Conservation (phyloP, 2,888 invertebrate genomes). For the Erannis defoliaria region DNA sequence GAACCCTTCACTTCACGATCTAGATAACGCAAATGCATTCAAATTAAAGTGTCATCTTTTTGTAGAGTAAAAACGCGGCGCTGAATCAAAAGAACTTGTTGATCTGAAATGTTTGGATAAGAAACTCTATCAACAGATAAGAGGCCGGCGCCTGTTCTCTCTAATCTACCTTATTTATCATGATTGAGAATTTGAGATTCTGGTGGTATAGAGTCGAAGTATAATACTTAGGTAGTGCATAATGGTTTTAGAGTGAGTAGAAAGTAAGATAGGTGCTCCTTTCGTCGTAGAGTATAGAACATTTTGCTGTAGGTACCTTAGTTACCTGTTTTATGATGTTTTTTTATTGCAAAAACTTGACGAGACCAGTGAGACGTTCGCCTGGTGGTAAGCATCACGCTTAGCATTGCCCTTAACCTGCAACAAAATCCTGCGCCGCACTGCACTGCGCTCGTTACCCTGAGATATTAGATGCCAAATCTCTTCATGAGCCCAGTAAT, state of each 20-base stretch:
- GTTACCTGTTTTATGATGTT: too few species aligned
- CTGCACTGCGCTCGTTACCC: too few species aligned
- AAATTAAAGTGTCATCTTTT: conserved; percentile 13
- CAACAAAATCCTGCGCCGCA: too few species aligned
- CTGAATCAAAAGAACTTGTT: conserved; percentile 12
- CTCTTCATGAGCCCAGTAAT: too few species aligned
- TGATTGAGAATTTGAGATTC: conserved; percentile 2
- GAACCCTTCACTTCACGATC: background rate
- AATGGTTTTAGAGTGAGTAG: background rate
- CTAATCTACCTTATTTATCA: conserved; percentile 25
- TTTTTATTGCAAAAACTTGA: too few species aligned
- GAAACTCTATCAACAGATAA: conserved; percentile 31
- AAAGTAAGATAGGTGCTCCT: background rate
- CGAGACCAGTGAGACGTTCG: too few species aligned
- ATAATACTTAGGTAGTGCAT: background rate
- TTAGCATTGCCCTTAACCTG: too few species aligned
- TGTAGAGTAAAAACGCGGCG: conserved; percentile 4
- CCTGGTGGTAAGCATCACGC: too few species aligned
- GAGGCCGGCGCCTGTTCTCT: conserved; percentile 16
- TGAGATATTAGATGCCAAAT: too few species aligned
- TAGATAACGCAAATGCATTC: background rate
- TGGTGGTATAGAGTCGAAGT: background rate
- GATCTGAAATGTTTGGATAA: conserved; percentile 28
- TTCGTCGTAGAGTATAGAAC: background rate
- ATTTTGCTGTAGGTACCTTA: background rate